Percentiles rank a stretch among this genome's conserved stretches.
These are phyloP conservation scores for Catocala fraxini DNA, from an alignment of 2,888 invertebrate genomes.

Conservation along the genomic window DNA sequence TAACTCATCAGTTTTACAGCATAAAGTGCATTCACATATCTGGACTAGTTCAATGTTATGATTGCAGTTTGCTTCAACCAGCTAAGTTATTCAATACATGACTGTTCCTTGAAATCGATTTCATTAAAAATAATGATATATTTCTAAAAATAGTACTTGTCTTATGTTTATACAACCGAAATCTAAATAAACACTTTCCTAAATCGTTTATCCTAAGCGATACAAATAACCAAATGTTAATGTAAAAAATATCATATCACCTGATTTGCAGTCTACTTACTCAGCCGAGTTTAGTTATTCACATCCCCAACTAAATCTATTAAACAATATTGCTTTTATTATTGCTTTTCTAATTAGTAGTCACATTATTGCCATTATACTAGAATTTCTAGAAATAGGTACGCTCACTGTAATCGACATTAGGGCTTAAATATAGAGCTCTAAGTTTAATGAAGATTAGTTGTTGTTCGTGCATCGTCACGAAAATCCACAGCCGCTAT, in stretches of 20 bases:
- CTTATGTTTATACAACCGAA: constrained; percentile 32
- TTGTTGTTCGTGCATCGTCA: no score
- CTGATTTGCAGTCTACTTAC: constrained; percentile 76
- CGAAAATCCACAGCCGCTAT: no score
- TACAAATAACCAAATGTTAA: constrained; percentile 60
- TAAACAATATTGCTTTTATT: constrained; percentile 68
- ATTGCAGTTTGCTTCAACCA: constrained; percentile 9
- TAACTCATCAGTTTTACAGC: constrained; percentile 15
- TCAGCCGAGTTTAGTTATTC: constrained; percentile 62
- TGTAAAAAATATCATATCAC: constrained; percentile 68
- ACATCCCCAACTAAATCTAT: constrained; percentile 63
- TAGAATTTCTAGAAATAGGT: constrained; percentile 36
- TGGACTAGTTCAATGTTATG: constrained; percentile 17
- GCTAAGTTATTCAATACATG: constrained; percentile 4
- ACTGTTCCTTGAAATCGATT: constrained; percentile 31
- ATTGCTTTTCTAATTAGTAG: constrained; percentile 65
- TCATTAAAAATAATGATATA: constrained; percentile 39
- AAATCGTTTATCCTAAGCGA: constrained; percentile 58
- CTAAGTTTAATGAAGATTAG: not conserved
- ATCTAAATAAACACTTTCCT: constrained; percentile 22
- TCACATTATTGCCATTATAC: constrained; percentile 54
- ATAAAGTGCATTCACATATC: constrained; percentile 2
- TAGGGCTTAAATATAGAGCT: constrained; percentile 10
- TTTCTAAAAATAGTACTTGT: constrained; percentile 48
- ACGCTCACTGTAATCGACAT: constrained; percentile 43